These are phyloP conservation scores for Drosophila eugracilis DNA, from an alignment of 1,140 invertebrate genomes.

Conservation along the genomic window DNA sequence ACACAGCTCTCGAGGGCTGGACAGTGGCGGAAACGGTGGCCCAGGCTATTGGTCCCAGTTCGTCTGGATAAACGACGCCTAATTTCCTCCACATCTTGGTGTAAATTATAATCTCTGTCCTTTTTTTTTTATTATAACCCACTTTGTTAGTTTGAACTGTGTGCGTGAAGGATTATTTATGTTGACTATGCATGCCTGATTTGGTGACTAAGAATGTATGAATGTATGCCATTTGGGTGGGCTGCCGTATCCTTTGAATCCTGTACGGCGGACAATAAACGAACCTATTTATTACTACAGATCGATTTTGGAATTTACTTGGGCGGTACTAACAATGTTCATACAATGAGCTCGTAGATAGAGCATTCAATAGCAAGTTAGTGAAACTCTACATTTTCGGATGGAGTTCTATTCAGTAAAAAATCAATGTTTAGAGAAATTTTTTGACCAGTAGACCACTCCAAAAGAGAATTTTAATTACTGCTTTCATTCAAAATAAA, in stretches of 20 bases:
- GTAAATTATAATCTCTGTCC: background rate
- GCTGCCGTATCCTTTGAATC: conserved; percentile 1
- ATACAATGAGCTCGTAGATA: no score
- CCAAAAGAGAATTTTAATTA: background rate
- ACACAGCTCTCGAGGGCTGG: conserved; percentile 93
- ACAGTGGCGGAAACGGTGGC: conserved; percentile 92
- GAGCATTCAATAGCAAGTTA: no score
- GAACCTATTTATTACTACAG: conserved; percentile 38
- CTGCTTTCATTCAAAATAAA: background rate
- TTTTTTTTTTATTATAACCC: background rate
- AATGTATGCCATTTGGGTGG: conserved; percentile 4
- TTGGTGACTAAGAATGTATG: background rate
- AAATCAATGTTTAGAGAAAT: background rate
- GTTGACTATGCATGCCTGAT: conserved; percentile 19
- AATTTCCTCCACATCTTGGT: background rate
- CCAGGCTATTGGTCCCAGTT: conserved; percentile 70
- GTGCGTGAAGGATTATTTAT: conserved; percentile 38
- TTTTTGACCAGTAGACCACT: background rate
- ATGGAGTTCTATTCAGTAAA: no score
- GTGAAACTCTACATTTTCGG: no score
- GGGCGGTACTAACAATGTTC: background rate
- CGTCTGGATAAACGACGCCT: conserved; percentile 8
- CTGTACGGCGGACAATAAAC: conserved; percentile 32
- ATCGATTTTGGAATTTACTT: background rate
- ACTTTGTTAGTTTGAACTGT: conserved; percentile 8